Evolutionary conservation across 2,888 invertebrate genomes (phyloP).

Genomic region (Melipona bicolor): DNA sequence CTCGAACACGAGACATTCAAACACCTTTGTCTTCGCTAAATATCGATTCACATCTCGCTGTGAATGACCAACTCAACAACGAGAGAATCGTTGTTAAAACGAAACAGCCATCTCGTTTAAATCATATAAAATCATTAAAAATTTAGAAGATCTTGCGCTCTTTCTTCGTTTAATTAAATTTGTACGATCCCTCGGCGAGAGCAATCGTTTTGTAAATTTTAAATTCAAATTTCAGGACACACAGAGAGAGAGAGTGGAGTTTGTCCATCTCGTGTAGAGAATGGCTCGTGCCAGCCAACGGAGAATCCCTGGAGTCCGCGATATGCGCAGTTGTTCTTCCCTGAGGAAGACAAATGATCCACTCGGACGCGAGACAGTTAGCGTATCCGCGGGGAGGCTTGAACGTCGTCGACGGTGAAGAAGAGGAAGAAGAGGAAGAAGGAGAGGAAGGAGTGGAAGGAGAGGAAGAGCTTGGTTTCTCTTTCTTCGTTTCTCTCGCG

Average conservation of each 20-base stretch:
- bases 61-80: background rate
- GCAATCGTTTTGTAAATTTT: background rate
- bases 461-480: slow-evolving; percentile 24
- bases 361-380: slow-evolving; percentile 73
- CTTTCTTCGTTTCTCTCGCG: background rate
- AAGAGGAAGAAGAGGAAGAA: slow-evolving; percentile 19
- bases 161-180: background rate
- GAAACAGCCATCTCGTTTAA: background rate
- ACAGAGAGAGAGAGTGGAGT: too few relatives aligned
- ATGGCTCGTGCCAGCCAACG: slow-evolving; percentile 46
- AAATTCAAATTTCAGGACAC: background rate
- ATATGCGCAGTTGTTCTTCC: slow-evolving; percentile 70
- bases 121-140: background rate
- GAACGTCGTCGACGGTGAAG: slow-evolving; percentile 43
- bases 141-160: background rate
- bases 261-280: background rate
- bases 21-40: background rate
- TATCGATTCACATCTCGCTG: background rate
- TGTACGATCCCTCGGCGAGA: background rate
- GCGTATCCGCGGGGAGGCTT: slow-evolving; percentile 70
- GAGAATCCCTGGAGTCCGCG: slow-evolving; percentile 69
- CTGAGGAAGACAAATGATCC: slow-evolving; percentile 76
- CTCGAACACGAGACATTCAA: background rate
- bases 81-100: background rate
- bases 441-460: background rate